Base-by-base conservation (phyloP, 2,113 vertebrate genomes). In the Muntiacus muntjak region DNA sequence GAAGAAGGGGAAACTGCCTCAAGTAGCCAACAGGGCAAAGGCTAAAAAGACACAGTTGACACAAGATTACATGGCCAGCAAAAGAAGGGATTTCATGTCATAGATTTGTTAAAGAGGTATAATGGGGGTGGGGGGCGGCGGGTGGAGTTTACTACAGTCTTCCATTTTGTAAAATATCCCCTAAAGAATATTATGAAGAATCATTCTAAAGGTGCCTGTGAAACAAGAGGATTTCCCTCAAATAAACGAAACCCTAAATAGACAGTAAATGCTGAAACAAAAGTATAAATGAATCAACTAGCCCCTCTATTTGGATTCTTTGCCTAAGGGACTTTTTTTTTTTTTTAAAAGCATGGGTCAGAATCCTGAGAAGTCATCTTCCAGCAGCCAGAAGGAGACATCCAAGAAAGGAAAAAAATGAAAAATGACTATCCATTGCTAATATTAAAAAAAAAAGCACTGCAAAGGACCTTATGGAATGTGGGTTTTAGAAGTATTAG, bases 311-410 rank as follows among this genome's bases (percentile, higher is more conserved):
- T 25, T 87, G 76, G 52, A 92, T 30, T 74, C 55, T 79, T 45
- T 88, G 81, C 40, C 19, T 81, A 71, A 89, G 13, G 19, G 62
- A 6, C 67, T 23, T 60, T 23, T 60, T 87, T 95, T 91, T 58
- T 87, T 43, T 12, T 43, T 30, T n/a, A 2, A 2, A 25, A 94
- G 21, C 57, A 36, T 45, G n/a, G 30, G 13, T 58, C 17, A 74
- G 87, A 94, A 84, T 58, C 60, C 67, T 60, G 43, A 95, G 52
- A 94, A 74, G 57, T 86, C 43, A 92, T 25, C 92, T 96, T 43
- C 28, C 43, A 93, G 21, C 52, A 26, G 74, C 30, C 43, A 90
- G 28, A 60, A 74, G 71, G 36, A 87, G n/a, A 87, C 13, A 95
- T 40, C 40, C 81, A 87, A 95, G n/a, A 15, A 64, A 28, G 33